Evolutionary conservation across 1,140 invertebrate genomes (phyloP).

Genomic region (Idris sp.): DNA sequence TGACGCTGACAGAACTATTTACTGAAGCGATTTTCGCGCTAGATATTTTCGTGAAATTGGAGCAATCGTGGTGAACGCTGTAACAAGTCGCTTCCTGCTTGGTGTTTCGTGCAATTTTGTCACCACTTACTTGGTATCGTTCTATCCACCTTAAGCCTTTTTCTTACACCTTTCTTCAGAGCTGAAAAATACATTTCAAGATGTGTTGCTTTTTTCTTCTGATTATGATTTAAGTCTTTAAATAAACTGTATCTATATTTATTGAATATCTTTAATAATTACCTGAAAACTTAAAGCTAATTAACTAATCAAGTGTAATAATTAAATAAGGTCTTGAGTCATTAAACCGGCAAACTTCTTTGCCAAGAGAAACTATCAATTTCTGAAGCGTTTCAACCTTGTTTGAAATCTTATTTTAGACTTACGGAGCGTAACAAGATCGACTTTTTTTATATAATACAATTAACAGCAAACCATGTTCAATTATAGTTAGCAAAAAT

Average conservation of each 20-base stretch:
- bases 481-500: too few relatives aligned
- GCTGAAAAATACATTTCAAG: too few relatives aligned
- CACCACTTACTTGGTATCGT: slow-evolving; percentile 47
- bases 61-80: slow-evolving; percentile 66
- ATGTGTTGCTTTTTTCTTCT: too few relatives aligned
- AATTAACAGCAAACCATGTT: background rate
- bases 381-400: slow-evolving; percentile 60
- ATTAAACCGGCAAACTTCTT: slow-evolving; percentile 37
- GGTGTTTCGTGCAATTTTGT: slow-evolving; percentile 60
- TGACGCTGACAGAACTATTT: slow-evolving; percentile 52
- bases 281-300: too few relatives aligned
- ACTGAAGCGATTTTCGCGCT: slow-evolving; percentile 47
- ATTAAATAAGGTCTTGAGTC: slow-evolving; percentile 42
- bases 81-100: slow-evolving; percentile 75
- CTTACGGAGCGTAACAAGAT: slow-evolving; percentile 33
- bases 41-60: slow-evolving; percentile 68
- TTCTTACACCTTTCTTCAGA: too few relatives aligned
- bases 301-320: slow-evolving; percentile 39
- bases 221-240: too few relatives aligned
- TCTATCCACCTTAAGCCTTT: slow-evolving; percentile 34
- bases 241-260: too few relatives aligned
- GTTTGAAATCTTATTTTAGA: slow-evolving; percentile 49
- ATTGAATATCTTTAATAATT: too few relatives aligned
- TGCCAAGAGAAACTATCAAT: slow-evolving; percentile 50
- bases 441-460: slow-evolving; percentile 14